Evolutionary conservation across 2,888 invertebrate species (phyloP).

Genomic region (Colletes collaris): DNA sequence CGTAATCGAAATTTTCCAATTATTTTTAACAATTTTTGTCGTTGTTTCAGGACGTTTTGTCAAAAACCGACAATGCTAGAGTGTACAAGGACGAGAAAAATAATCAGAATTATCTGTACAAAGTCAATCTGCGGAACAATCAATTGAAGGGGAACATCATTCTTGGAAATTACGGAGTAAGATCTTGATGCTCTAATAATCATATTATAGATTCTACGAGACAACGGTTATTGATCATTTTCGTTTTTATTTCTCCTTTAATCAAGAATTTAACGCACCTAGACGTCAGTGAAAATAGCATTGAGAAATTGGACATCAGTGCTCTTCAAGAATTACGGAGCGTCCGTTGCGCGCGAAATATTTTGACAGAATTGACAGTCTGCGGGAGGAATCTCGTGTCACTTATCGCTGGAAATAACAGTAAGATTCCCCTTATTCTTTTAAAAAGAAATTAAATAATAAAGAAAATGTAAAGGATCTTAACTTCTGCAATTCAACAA

Average conservation of each 20-base stretch:
- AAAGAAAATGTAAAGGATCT: background rate
- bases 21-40: background rate
- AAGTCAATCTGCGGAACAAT: conserved; percentile 90
- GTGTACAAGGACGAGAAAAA: conserved; percentile 75
- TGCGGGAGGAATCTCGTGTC: conserved; percentile 91
- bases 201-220: background rate
- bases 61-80: conserved; percentile 74
- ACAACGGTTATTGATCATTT: conserved; percentile 23
- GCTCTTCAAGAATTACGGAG: conserved; percentile 91
- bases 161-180: conserved; percentile 93
- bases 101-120: conserved; percentile 84
- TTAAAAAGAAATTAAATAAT: background rate
- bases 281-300: conserved; percentile 93
- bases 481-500: background rate
- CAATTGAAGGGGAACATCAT: conserved; percentile 92
- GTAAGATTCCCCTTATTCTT: conserved; percentile 83
- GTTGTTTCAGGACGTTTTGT: conserved; percentile 71
- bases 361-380: conserved; percentile 90
- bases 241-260: conserved; percentile 39
- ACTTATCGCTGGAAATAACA: conserved; percentile 91
- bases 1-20: no score
- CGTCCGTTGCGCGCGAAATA: conserved; percentile 91
- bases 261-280: conserved; percentile 90
- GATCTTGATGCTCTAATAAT: conserved; percentile 67
- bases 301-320: conserved; percentile 91